Evolutionary conservation across 2,113 vertebrate species (phyloP), one percentile per base, ranked within the genome.

Genomic region (Perca fluviatilis): DNA sequence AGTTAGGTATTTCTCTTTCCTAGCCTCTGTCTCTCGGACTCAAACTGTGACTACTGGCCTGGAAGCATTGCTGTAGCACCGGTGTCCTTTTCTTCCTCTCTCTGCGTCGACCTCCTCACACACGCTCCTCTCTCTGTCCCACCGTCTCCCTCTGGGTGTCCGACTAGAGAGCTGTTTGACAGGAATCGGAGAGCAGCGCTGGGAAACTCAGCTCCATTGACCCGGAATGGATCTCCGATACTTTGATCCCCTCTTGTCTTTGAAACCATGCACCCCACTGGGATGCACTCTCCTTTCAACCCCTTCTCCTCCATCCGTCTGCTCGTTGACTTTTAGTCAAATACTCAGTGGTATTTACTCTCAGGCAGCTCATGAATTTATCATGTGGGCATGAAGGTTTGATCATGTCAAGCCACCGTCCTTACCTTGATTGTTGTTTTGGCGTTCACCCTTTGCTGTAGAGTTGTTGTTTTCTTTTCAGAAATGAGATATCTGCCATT

Each of bases 211-310:
- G 77, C 73, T 81, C 57, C 51, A 79, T 74, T 89, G 86, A 93
- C 74, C 87, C 62, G 10, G 62, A 88, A 80, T 85, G 60, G 85
- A 86, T 84, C 70, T 43, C 74, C 46, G n/a, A 86, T 86, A 83
- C 84, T 80, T 85, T 86, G 89, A 89, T 86, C 40, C 57, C 56
- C 71, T 72, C 33, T 43, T 51, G 77, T 74, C 61, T 90, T 71
- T 87, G 78, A 79, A 68, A 68, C 54, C 12, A 15, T 73, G 74
- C 58, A 4, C 2, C 77, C 80, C 63, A 11, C 66, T 60, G 77
- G 36, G 75, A 84, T 16, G 16, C 30, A 23, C 60, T 61, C 49
- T 46, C 23, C 18, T 13, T 54, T 56, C 82, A 2, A 60, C n/a
- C 30, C 33, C 47, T 19, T 36, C 63, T 67, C 77, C 69, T 63